Evolutionary conservation across 2,113 vertebrate species (phyloP).

Genomic region (Gambusia holbrooki): DNA sequence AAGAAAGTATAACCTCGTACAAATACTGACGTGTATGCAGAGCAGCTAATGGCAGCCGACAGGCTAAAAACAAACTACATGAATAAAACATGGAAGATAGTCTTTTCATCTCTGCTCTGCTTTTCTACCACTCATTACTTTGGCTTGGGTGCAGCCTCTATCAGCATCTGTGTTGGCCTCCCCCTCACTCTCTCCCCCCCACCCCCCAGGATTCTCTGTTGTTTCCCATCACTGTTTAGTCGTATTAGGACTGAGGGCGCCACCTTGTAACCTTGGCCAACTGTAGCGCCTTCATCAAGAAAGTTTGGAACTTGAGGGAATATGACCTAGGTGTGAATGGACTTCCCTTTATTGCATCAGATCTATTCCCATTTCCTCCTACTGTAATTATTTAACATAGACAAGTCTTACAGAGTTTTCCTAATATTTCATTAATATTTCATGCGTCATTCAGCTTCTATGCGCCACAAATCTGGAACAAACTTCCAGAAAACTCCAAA

Average conservation of each 20-base stretch:
- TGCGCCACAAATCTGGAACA: too few species aligned
- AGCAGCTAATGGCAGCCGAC: slow-evolving; percentile 56
- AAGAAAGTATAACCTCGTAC: slow-evolving; percentile 30
- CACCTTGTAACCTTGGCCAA: slow-evolving; percentile 56
- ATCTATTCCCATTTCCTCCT: neutral
- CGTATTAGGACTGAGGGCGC: slow-evolving; percentile 50
- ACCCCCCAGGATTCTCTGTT: slow-evolving; percentile 46
- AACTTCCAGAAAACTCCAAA: too few species aligned
- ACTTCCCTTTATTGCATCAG: neutral
- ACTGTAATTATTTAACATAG: neutral
- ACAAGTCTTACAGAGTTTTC: neutral
- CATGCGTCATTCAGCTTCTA: too few species aligned
- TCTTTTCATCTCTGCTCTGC: slow-evolving; percentile 71
- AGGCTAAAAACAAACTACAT: slow-evolving; percentile 74
- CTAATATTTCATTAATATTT: too few species aligned
- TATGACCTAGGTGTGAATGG: neutral
- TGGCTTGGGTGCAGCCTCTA: slow-evolving; percentile 38
- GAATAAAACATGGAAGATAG: slow-evolving; percentile 71
- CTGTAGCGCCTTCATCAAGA: slow-evolving; percentile 28
- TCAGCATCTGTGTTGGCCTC: slow-evolving; percentile 40
- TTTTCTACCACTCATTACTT: slow-evolving; percentile 73
- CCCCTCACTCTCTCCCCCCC: slow-evolving; percentile 28
- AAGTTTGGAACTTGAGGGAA: slow-evolving; percentile 34
- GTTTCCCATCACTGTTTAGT: slow-evolving; percentile 38
- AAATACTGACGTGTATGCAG: slow-evolving; percentile 52